phyloP scores from a whole-genome alignment of 2,113 vertebrate species.

The Leptosomus discolor region DNA sequence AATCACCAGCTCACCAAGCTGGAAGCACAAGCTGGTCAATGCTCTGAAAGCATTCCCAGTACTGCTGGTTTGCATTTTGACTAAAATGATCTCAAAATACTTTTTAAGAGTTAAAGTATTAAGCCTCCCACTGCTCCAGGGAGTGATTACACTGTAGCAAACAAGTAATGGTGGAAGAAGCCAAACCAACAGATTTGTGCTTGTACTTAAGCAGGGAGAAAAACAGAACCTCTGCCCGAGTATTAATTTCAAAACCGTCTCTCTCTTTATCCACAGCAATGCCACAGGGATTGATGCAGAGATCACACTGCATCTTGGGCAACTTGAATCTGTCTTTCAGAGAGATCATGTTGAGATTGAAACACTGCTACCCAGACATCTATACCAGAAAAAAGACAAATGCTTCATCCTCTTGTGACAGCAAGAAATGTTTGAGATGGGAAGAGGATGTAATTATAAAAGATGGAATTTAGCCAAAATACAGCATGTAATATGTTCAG shows the following conservation, averaged over 20 bases:
- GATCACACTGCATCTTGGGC: not conserved
- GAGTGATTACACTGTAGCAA: not conserved
- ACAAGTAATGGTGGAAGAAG: not conserved
- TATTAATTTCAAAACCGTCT: not conserved
- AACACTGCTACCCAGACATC: not conserved
- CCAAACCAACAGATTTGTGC: not conserved
- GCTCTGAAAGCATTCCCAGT: not conserved
- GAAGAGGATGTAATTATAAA: constrained; percentile 31
- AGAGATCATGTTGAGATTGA: not conserved
- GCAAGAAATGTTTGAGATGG: not conserved
- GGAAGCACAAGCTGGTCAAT: not conserved
- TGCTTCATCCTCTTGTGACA: not conserved
- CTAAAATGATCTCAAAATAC: not conserved
- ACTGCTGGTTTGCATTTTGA: not conserved
- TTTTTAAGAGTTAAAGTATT: not conserved
- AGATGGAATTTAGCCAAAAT: constrained; percentile 50
- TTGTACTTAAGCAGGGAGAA: not conserved
- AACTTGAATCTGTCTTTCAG: not conserved
- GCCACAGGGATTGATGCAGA: not conserved
- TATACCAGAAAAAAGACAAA: not conserved
- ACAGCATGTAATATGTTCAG: constrained; percentile 14
- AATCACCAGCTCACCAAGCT: not conserved
- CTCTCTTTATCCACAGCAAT: not conserved
- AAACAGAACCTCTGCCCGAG: not conserved
- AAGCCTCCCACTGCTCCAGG: not conserved